These are phyloP conservation scores for Drosophila athabasca DNA, from an alignment of 1,140 invertebrate genomes.

Conservation along the genomic window DNA sequence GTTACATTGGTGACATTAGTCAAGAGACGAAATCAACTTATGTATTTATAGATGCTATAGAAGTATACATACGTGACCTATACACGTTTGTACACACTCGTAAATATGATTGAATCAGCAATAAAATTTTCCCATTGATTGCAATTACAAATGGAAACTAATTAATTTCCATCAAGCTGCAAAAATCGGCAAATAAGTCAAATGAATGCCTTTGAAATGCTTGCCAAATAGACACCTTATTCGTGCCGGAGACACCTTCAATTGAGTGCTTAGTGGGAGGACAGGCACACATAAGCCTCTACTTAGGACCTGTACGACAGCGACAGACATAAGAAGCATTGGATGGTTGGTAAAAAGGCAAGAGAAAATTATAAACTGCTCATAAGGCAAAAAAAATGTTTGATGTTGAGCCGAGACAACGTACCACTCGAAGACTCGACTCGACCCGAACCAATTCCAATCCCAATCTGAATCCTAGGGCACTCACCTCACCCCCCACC, in stretches of 20 bases:
- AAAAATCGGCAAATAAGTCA: slow-evolving; percentile 23
- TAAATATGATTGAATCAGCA: slow-evolving; percentile 5
- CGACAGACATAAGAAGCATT: slow-evolving; percentile 15
- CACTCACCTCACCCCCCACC: slow-evolving; percentile 2
- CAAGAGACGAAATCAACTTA: too few species aligned
- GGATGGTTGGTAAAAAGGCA: slow-evolving; percentile 13
- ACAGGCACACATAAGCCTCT: slow-evolving; percentile 30
- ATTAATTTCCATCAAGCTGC: slow-evolving; percentile 27
- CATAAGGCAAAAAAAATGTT: slow-evolving; percentile 59
- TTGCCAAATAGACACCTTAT: slow-evolving; percentile 48
- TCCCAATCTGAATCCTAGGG: slow-evolving; percentile 21
- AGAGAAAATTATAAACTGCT: slow-evolving; percentile 67
- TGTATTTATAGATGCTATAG: too few species aligned
- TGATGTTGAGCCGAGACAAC: slow-evolving; percentile 62
- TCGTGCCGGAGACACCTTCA: slow-evolving; percentile 29
- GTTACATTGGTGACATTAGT: too few species aligned
- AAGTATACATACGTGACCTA: too few species aligned
- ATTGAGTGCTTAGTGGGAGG: slow-evolving; percentile 27
- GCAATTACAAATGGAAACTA: slow-evolving; percentile 4
- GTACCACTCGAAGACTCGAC: slow-evolving; percentile 5
- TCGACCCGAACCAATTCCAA: slow-evolving; percentile 26
- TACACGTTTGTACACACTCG: too few species aligned
- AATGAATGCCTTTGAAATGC: slow-evolving; percentile 41
- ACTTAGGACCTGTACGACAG: slow-evolving; percentile 21
- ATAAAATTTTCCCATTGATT: neutral